phyloP scores from a whole-genome alignment of 1,140 invertebrate species.

The Coelopa frigida region DNA sequence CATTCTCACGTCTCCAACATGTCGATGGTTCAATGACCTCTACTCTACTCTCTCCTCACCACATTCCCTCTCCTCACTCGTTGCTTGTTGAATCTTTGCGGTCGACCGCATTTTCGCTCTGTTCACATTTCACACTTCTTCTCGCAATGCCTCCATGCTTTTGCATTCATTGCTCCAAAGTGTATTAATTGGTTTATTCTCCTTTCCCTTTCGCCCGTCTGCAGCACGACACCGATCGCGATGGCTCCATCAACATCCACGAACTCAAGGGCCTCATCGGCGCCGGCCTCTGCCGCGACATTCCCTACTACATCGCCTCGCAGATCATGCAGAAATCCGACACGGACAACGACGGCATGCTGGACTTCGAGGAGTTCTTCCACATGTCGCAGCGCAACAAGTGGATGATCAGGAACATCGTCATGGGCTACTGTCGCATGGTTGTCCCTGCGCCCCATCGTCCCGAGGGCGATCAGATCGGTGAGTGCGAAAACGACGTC shows the following conservation, averaged over 20 bases:
- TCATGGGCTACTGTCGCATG: slow-evolving; percentile 51
- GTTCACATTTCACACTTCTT: too few relatives aligned
- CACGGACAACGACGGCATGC: slow-evolving; percentile 60
- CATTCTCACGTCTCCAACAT: too few relatives aligned
- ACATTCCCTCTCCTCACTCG: too few relatives aligned
- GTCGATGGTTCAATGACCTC: too few relatives aligned
- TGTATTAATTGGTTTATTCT: slow-evolving; percentile 22
- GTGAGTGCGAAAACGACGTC: slow-evolving; percentile 28
- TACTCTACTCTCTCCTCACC: too few relatives aligned
- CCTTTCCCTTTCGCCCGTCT: slow-evolving; percentile 48
- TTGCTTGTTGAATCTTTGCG: too few relatives aligned
- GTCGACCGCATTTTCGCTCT: too few relatives aligned
- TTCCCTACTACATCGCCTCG: slow-evolving; percentile 63
- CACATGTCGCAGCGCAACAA: slow-evolving; percentile 60
- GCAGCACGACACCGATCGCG: slow-evolving; percentile 66
- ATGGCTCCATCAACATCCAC: slow-evolving; percentile 63
- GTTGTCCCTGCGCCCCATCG: slow-evolving; percentile 51
- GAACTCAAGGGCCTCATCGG: slow-evolving; percentile 63
- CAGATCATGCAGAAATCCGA: slow-evolving; percentile 66
- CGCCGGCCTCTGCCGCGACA: slow-evolving; percentile 56
- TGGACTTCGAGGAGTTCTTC: slow-evolving; percentile 74
- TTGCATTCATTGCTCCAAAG: too few relatives aligned
- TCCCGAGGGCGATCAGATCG: slow-evolving; percentile 43
- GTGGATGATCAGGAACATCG: slow-evolving; percentile 55
- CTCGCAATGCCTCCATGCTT: too few relatives aligned